Percentiles rank a stretch among this genome's conserved stretches.
Conservation (phyloP, 2,888 invertebrate genomes). For the Spilosoma lubricipeda region DNA sequence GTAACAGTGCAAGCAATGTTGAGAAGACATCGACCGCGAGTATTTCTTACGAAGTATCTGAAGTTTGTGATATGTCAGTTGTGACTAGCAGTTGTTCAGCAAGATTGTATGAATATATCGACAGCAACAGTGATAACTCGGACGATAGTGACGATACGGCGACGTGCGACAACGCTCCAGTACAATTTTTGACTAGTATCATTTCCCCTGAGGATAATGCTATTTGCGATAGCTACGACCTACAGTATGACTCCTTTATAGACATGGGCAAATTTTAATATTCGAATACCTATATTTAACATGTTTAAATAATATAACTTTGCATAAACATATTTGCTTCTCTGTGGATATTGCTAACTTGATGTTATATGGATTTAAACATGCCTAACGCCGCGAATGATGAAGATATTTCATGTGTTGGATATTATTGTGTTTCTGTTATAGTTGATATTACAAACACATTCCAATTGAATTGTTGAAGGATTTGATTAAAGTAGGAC, state of each 20-base stretch:
- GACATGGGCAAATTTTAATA: conserved; percentile 84
- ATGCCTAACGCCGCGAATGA: conserved; percentile 51
- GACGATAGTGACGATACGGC: conserved; percentile 68
- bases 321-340: conserved; percentile 63
- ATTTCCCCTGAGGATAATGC: conserved; percentile 62
- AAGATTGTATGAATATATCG: conserved; percentile 71
- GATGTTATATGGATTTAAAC: conserved; percentile 54
- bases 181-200: conserved; percentile 50
- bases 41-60: conserved; percentile 27
- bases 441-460: conserved; percentile 38
- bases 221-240: conserved; percentile 73
- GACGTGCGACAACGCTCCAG: conserved; percentile 66
- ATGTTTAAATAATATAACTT: conserved; percentile 51
- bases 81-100: conserved; percentile 27
- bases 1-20: conserved; percentile 8
- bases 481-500: conserved; percentile 49
- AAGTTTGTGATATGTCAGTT: conserved; percentile 46
- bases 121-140: conserved; percentile 75
- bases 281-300: conserved; percentile 46
- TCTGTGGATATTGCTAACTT: conserved; percentile 59
- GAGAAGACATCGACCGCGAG: background rate
- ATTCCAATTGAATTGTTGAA: conserved; percentile 54
- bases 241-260: conserved; percentile 84
- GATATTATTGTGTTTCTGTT: conserved; percentile 42
- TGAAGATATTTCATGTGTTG: conserved; percentile 39